phyloP scores from a whole-genome alignment of 2,113 vertebrate genomes.

The Mesitornis unicolor region DNA sequence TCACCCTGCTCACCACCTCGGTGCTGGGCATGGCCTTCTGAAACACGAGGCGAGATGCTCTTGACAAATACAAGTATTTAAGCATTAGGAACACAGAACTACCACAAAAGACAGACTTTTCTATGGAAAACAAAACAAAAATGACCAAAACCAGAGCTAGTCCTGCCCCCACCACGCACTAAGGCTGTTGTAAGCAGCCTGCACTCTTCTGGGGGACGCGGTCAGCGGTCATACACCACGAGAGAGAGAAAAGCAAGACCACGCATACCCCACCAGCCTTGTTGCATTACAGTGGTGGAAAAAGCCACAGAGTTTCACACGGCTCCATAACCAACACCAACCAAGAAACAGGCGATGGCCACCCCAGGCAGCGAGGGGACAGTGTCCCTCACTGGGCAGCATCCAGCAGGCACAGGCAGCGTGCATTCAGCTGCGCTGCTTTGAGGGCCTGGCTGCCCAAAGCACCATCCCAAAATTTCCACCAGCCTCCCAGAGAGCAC shows the following conservation, averaged over 20 bases:
- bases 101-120: not conserved
- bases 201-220: not conserved
- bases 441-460: not conserved
- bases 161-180: not conserved
- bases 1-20: not conserved
- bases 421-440: not conserved
- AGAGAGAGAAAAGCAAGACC: not conserved
- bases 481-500: not conserved
- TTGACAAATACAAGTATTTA: accelerated
- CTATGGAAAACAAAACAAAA: not conserved
- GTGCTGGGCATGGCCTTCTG: not conserved
- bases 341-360: accelerated
- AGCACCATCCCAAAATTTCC: not conserved
- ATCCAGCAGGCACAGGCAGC: not conserved
- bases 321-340: not conserved
- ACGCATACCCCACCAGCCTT: not conserved
- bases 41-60: not conserved
- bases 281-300: accelerated
- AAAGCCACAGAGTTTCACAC: not conserved
- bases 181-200: not conserved
- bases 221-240: accelerated
- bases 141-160: not conserved
- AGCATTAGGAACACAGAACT: not conserved
- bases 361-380: not conserved
- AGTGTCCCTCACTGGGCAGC: not conserved